Base-by-base conservation (phyloP, 2,888 invertebrate genomes). In the Plusia festucae region DNA sequence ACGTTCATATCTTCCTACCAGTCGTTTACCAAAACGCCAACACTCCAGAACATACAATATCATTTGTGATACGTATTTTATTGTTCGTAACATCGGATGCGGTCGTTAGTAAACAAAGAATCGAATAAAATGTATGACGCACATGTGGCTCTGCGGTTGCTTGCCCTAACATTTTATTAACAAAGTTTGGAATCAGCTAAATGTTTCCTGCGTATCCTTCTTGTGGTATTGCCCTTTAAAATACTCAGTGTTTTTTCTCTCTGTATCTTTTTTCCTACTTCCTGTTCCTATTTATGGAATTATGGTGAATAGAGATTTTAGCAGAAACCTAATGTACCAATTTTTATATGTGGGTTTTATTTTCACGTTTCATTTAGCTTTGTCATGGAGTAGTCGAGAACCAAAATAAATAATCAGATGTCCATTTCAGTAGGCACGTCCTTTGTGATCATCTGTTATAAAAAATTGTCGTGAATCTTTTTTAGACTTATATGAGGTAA, bases 141-240 rank as follows among this genome's bases (percentile, higher is more conserved):
- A 78, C 72, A 53, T 81, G 80, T 70, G 65, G 18, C 49, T 15
- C 54, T 53, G 73, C 68, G 68, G 73, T 70, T 73, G 74, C 73
- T 75, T 59, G 58, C 67, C 63, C 66, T 68, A 74, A 70, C 71
- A 75, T 85, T 84, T 84, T 85, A 85, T 85, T 85, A 85, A 82
- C 79, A 85, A 84, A 85, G 73, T 85, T 85, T 64, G 76, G 71
- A 67, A 58, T 78, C 84, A 82, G 82, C 75, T 70, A 70, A 72
- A 74, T 55, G 66, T 53, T 58, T 44, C 57, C 53, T 51, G 32
- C 58, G 57, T 59, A 46, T 55, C 63, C 34, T 53, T 68, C 57
- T 67, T 73, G 78, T 59, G 73, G 44, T 53, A 49, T 53, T 20
- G 52, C 60, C 72, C 64, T 65, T 69, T 73, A 63, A 76, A 76